Conservation (phyloP, 2,113 vertebrate species). For the Delphinapterus leucas region DNA sequence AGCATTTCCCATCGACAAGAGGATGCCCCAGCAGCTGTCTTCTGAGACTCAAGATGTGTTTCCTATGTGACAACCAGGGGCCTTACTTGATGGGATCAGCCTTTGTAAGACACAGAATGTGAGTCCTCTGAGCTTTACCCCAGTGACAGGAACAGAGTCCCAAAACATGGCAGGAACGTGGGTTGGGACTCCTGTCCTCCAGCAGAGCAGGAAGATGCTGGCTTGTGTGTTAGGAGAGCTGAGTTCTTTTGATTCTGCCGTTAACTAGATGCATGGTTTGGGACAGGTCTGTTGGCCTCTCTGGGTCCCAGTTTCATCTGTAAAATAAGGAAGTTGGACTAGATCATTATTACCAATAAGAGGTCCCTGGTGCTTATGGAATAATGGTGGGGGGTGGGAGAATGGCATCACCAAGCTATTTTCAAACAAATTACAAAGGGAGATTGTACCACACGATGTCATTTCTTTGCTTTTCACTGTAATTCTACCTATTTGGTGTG, state of each 20-base stretch:
- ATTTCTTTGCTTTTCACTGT: background rate
- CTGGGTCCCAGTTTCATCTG: background rate
- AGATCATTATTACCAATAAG: background rate
- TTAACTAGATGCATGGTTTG: background rate
- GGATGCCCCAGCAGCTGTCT: background rate
- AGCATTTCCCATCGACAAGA: background rate
- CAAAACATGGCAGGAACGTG: too few relatives aligned
- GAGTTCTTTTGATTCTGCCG: background rate
- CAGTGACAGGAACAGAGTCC: background rate
- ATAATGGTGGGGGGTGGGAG: background rate
- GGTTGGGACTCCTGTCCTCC: background rate
- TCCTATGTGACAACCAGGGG: background rate
- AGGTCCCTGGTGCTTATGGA: background rate
- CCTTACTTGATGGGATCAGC: background rate
- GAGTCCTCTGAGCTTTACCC: background rate
- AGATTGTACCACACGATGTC: background rate
- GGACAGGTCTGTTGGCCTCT: background rate
- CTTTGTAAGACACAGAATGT: background rate
- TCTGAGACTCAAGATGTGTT: background rate
- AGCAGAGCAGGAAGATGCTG: background rate
- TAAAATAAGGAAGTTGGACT: background rate
- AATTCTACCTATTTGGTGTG: background rate
- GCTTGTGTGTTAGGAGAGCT: background rate
- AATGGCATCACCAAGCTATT: background rate
- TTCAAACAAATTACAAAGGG: background rate